phyloP scores from a whole-genome alignment of 1,140 invertebrate genomes.

The Bombus confusus region DNA sequence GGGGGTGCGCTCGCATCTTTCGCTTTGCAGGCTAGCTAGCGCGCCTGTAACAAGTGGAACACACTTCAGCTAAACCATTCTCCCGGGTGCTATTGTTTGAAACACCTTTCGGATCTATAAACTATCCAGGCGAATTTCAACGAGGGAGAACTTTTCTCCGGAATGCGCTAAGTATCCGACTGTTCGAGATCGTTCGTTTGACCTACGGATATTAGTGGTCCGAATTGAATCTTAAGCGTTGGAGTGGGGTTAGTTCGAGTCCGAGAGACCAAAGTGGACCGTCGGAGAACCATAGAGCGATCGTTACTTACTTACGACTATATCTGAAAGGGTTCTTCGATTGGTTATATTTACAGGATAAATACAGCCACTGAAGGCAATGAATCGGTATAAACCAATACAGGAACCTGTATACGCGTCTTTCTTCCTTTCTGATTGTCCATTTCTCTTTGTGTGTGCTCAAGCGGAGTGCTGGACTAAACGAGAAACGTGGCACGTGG shows the following conservation, averaged over 20 bases:
- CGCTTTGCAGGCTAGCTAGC: conserved; percentile 13
- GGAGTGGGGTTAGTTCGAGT: not conserved
- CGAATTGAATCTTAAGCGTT: conserved; percentile 15
- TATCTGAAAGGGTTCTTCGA: not conserved
- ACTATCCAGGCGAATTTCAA: conserved; percentile 56
- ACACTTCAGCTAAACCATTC: conserved; percentile 42
- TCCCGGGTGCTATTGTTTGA: conserved; percentile 59
- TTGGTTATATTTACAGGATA: not conserved
- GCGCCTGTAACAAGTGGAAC: conserved; percentile 44
- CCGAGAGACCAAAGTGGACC: not conserved
- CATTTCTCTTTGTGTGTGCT: not conserved
- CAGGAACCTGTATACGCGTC: not conserved
- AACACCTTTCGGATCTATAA: conserved; percentile 56
- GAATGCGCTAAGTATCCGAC: conserved; percentile 5
- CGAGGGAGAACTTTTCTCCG: conserved; percentile 32
- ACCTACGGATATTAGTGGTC: not conserved
- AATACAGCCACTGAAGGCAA: not conserved
- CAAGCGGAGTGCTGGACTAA: not conserved
- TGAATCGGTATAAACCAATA: conserved; percentile 18
- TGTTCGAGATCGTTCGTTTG: not conserved
- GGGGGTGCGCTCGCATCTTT: conserved; percentile 60
- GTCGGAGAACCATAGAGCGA: not conserved
- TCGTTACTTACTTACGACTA: not conserved
- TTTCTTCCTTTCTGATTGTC: not conserved
- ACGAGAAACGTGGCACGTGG: not conserved